Percentiles rank a stretch among this genome's conserved stretches.
Conservation (phyloP, 2,888 invertebrate species). For the Nasonia oneida region DNA sequence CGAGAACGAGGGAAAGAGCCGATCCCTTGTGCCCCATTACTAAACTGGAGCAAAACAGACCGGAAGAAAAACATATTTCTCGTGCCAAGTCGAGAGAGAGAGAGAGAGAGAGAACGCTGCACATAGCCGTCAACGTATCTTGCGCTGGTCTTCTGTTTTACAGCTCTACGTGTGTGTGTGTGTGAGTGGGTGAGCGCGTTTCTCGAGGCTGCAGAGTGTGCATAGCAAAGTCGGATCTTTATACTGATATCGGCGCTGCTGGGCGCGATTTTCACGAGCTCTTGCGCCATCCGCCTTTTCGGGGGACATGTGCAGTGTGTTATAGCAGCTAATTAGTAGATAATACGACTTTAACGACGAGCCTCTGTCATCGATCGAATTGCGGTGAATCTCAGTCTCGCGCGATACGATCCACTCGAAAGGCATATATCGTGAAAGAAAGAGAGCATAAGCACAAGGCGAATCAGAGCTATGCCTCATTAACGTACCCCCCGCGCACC, state of each 20-base stretch:
- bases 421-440: too few species aligned
- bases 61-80: slow-evolving; percentile 54
- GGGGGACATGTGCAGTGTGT: too few species aligned
- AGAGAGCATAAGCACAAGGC: neutral
- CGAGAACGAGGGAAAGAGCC: neutral
- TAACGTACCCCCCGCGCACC: neutral
- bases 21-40: neutral
- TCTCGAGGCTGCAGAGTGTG: neutral
- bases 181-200: neutral
- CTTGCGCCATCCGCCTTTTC: too few species aligned
- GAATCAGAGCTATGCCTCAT: neutral
- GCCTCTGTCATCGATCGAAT: neutral
- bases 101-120: neutral
- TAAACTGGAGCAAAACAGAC: slow-evolving; percentile 56
- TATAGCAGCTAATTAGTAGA: too few species aligned
- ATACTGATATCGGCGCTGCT: too few species aligned
- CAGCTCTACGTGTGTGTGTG: neutral
- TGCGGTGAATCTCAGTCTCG: too few species aligned
- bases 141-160: too few species aligned
- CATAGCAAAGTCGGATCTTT: too few species aligned
- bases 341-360: neutral
- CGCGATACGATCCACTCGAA: too few species aligned
- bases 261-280: too few species aligned
- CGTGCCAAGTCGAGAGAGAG: slow-evolving; percentile 46
- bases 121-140: neutral